Evolutionary conservation across 2,797 vertebrate species (phyloP).

Genomic region (Ctenopoma kingsleyae): DNA sequence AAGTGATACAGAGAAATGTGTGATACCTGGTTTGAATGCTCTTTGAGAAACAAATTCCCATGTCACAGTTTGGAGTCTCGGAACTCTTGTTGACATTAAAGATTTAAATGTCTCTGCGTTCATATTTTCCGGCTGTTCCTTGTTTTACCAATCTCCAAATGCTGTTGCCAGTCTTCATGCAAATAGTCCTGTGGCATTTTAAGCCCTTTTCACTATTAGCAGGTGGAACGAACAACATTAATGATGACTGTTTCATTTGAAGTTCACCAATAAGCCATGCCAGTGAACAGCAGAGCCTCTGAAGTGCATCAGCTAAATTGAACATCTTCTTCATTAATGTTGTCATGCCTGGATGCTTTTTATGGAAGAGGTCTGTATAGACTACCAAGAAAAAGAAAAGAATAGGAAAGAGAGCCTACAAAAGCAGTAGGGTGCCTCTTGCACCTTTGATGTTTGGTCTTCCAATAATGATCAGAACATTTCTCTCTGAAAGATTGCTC

Average conservation of each 20-base stretch:
- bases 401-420: neutral
- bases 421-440: slow-evolving; percentile 39
- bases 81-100: neutral
- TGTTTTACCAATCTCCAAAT: no score
- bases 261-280: neutral
- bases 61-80: neutral
- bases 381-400: neutral
- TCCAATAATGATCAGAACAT: slow-evolving; percentile 59
- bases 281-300: neutral
- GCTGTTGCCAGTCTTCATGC: no score
- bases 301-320: neutral
- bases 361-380: slow-evolving; percentile 1
- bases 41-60: neutral
- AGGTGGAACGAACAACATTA: neutral
- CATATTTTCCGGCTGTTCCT: no score
- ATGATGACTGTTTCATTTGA: neutral
- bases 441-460: slow-evolving; percentile 44
- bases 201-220: neutral
- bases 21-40: neutral
- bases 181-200: neutral
- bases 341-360: neutral
- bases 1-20: neutral
- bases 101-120: no score
- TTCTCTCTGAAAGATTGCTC: slow-evolving; percentile 33
- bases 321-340: neutral